phyloP scores from a whole-genome alignment of 2,797 vertebrate species.

The Artibeus lituratus region DNA sequence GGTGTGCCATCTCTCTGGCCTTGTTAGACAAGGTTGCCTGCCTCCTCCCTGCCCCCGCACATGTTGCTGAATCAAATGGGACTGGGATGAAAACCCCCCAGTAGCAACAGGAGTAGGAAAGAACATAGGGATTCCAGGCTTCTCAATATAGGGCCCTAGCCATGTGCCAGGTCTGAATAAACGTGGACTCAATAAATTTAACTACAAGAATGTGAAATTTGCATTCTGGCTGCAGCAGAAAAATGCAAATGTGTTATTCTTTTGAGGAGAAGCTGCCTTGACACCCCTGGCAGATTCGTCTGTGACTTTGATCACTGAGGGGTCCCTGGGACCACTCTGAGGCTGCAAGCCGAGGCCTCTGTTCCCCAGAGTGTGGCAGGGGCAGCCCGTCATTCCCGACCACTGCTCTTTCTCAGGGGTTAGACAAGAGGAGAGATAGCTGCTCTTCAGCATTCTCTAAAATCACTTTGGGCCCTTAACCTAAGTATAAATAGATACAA shows the following conservation, averaged over 20 bases:
- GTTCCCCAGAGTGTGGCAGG: not conserved
- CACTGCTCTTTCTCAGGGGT: not conserved
- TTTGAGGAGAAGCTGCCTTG: not conserved
- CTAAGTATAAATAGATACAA: not conserved
- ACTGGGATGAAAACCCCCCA: not conserved
- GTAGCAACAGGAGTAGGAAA: not conserved
- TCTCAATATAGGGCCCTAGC: not conserved
- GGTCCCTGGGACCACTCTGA: not conserved
- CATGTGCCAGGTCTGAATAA: not conserved
- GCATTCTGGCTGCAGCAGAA: not conserved
- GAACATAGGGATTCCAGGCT: constrained; percentile 22
- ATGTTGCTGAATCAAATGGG: not conserved
- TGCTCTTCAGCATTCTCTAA: not conserved
- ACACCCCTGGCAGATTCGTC: not conserved
- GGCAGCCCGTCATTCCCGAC: not conserved
- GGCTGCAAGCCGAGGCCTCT: not conserved
- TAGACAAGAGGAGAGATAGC: not conserved
- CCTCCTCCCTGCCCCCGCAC: not conserved
- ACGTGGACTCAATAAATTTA: not conserved
- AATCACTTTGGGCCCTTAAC: not conserved
- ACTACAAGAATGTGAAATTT: not conserved
- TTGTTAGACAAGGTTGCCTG: constrained; percentile 26
- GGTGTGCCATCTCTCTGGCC: not conserved
- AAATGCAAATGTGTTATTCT: not conserved
- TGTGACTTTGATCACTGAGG: not conserved